Conservation (phyloP, 2,797 vertebrate genomes). For the Betta splendens region DNA sequence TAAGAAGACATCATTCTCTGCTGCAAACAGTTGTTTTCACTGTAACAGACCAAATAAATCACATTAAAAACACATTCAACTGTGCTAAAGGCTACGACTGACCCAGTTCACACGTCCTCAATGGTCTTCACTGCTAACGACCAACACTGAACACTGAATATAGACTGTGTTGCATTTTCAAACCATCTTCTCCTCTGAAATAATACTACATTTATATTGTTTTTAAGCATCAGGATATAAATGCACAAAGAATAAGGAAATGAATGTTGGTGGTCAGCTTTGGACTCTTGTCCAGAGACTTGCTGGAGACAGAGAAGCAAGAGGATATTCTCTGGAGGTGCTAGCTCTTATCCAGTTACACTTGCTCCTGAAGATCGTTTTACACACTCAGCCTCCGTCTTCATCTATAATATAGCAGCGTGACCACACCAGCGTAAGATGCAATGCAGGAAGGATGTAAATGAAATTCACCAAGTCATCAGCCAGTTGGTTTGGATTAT, state of each 20-base stretch:
- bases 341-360: constrained; percentile 70
- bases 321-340: constrained; percentile 48
- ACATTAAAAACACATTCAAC: constrained; percentile 43
- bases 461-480: background rate
- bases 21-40: constrained; percentile 15
- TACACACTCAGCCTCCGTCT: constrained; percentile 47
- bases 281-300: constrained; percentile 30
- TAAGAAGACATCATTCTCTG: constrained; percentile 35
- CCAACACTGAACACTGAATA: background rate
- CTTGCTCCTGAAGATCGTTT: constrained; percentile 60
- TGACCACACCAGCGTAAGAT: constrained; percentile 26
- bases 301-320: constrained; percentile 41
- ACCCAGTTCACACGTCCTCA: constrained; percentile 8
- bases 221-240: background rate
- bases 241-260: constrained; percentile 30
- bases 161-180: background rate
- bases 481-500: too few species aligned
- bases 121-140: constrained; percentile 1
- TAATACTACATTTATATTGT: too few species aligned
- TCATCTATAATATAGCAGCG: constrained; percentile 74
- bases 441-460: constrained; percentile 6
- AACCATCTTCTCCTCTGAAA: background rate
- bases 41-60: constrained; percentile 41
- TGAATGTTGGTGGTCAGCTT: constrained; percentile 12
- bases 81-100: constrained; percentile 15